Percentiles rank a stretch among this genome's conserved stretches.
Evolutionary conservation across 2,797 vertebrate genomes (phyloP).

Genomic region (Poeciliopsis paucimaculata): DNA sequence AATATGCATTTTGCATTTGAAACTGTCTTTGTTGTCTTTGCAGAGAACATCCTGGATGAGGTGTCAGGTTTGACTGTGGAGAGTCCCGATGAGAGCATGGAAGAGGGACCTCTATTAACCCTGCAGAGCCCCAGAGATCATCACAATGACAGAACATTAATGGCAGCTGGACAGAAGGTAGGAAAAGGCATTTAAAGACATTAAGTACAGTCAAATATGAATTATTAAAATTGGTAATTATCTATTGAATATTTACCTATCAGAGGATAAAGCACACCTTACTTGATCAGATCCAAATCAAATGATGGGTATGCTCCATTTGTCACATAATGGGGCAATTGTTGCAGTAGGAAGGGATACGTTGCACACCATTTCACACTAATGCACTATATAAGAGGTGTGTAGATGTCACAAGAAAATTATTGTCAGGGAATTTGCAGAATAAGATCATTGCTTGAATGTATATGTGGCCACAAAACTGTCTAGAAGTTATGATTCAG

Average conservation of each 20-base stretch:
- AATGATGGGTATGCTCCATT: background rate
- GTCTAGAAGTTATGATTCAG: background rate
- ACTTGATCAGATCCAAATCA: background rate
- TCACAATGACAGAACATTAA: constrained; percentile 72
- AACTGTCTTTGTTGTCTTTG: constrained; percentile 8
- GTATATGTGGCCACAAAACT: background rate
- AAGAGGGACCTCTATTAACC: constrained; percentile 55
- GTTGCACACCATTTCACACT: background rate
- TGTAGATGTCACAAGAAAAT: background rate
- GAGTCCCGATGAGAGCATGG: constrained; percentile 74
- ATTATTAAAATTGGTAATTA: background rate
- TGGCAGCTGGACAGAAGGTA: constrained; percentile 86
- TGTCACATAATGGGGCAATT: background rate
- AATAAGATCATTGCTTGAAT: background rate
- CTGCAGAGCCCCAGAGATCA: constrained; percentile 71
- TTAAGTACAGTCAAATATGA: constrained; percentile 5
- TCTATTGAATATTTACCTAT: background rate
- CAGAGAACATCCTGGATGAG: constrained; percentile 84
- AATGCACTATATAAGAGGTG: background rate
- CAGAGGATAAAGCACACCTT: background rate
- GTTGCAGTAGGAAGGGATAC: background rate
- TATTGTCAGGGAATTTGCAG: background rate
- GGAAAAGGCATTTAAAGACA: background rate
- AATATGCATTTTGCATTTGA: background rate
- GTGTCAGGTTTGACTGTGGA: constrained; percentile 81